Conservation (phyloP, 2,888 invertebrate species). For the Prenolepis imparis region DNA sequence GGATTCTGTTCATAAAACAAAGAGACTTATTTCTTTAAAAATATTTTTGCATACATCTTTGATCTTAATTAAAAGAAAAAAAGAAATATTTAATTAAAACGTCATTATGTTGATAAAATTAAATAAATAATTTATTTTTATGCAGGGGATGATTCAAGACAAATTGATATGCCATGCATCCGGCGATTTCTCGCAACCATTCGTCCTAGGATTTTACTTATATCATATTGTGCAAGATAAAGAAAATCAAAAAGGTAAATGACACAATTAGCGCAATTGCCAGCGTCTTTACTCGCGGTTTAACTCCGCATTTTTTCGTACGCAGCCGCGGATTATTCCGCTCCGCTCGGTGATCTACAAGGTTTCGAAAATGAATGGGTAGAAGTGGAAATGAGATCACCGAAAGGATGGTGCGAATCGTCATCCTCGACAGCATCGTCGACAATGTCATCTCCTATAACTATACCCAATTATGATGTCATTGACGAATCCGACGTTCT, state of each 20-base stretch:
- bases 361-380: slow-evolving; percentile 97
- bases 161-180: slow-evolving; percentile 96
- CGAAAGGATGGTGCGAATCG: slow-evolving; percentile 87
- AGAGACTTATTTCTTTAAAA: neutral
- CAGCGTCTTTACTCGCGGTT: neutral
- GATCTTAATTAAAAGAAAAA: neutral
- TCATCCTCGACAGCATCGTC: slow-evolving; percentile 77
- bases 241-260: slow-evolving; percentile 85
- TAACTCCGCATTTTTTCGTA: neutral
- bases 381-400: slow-evolving; percentile 92
- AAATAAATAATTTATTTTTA: slow-evolving; percentile 60
- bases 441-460: slow-evolving; percentile 85
- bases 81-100: neutral
- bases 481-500: slow-evolving; percentile 83
- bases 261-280: neutral
- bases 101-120: neutral
- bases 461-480: slow-evolving; percentile 80
- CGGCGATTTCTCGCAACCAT: slow-evolving; percentile 92
- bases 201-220: slow-evolving; percentile 96
- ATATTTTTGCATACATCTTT: slow-evolving; percentile 2
- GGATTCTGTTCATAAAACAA: neutral
- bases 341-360: slow-evolving; percentile 91
- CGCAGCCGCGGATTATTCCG: slow-evolving; percentile 88
- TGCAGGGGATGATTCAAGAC: slow-evolving; percentile 91
- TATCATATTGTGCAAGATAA: slow-evolving; percentile 93